Evolutionary conservation across 2,797 vertebrate genomes (phyloP).

Genomic region (Acomys russatus): DNA sequence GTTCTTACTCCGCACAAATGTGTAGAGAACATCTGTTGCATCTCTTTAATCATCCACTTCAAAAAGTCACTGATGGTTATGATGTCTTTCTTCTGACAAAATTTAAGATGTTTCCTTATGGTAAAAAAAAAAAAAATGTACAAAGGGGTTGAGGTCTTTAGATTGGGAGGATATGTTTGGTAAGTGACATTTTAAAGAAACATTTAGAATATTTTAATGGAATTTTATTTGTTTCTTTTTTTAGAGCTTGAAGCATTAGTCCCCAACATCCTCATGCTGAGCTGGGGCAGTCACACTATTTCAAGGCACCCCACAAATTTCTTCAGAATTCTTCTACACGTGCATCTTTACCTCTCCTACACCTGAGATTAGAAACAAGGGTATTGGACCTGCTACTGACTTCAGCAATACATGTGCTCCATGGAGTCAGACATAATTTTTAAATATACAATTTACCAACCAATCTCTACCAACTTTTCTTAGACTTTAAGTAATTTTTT

Average conservation of each 20-base stretch:
- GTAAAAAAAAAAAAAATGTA: neutral
- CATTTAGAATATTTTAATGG: constrained; percentile 25
- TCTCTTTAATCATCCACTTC: constrained; percentile 16
- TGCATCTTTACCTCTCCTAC: neutral
- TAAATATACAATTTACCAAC: neutral
- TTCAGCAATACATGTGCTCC: neutral
- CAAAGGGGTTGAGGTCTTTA: constrained; percentile 16
- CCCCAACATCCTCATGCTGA: neutral
- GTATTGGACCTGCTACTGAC: neutral
- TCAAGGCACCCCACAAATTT: neutral
- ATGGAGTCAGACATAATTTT: neutral
- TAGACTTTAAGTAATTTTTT: neutral
- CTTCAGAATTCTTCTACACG: neutral
- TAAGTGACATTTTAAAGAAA: constrained; percentile 40
- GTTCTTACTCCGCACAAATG: constrained; percentile 13
- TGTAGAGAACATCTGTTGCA: neutral
- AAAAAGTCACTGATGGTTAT: neutral
- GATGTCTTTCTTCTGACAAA: neutral
- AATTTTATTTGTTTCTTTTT: neutral
- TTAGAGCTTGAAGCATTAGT: neutral
- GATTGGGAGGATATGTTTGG: neutral
- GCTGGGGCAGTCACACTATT: neutral
- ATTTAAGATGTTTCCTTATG: neutral
- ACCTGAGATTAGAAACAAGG: neutral
- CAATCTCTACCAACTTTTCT: neutral